Evolutionary conservation across 2,113 vertebrate species (phyloP).

Genomic region (Lophochroa leadbeateri): DNA sequence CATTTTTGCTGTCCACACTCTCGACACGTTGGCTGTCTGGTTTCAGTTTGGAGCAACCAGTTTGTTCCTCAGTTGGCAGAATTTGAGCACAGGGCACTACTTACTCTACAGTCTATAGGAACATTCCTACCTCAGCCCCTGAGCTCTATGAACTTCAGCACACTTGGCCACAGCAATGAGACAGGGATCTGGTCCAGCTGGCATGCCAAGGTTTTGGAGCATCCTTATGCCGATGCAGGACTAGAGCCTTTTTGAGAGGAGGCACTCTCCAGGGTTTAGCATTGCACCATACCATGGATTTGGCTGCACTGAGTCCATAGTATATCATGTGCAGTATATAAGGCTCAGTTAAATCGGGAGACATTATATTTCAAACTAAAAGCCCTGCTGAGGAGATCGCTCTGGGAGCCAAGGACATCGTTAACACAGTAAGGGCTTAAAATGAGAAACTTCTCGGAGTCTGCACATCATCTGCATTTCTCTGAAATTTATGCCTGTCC

Average conservation of each 20-base stretch:
- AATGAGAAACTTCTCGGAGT: background rate
- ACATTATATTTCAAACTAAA: background rate
- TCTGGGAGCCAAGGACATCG: background rate
- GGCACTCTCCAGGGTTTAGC: background rate
- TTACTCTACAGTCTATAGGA: background rate
- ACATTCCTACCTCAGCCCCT: background rate
- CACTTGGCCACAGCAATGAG: background rate
- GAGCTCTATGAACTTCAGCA: background rate
- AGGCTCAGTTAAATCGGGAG: background rate
- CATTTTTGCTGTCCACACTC: background rate
- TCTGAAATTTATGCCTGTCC: background rate
- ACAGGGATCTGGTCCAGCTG: background rate
- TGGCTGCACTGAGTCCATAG: background rate
- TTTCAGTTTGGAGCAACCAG: background rate
- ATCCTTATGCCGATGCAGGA: background rate
- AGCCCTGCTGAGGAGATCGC: background rate
- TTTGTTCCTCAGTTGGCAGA: background rate
- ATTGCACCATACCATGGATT: background rate
- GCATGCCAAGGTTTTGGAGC: background rate
- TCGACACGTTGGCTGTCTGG: background rate
- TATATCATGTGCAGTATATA: background rate
- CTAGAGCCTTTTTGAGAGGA: background rate
- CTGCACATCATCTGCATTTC: background rate
- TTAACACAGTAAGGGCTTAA: background rate
- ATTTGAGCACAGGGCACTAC: background rate